These are phyloP conservation scores for Jaculus jaculus DNA, from an alignment of 2,113 vertebrate genomes.

Conservation along the genomic window DNA sequence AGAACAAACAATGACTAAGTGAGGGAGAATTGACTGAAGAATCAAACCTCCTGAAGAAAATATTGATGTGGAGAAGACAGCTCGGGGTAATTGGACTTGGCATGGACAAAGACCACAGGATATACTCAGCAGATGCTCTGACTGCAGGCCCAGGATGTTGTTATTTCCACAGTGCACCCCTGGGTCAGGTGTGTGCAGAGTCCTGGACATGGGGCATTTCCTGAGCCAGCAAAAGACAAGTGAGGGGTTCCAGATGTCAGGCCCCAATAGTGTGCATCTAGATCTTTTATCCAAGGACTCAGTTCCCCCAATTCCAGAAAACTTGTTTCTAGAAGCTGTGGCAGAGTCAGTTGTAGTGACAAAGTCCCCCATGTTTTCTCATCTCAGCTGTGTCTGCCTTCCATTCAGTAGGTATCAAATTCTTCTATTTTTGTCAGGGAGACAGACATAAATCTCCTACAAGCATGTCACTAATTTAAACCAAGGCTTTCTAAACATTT, in stretches of 20 bases:
- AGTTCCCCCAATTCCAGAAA: not conserved
- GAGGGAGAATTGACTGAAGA: slow-evolving; percentile 30
- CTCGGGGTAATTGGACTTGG: not conserved
- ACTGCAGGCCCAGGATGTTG: not conserved
- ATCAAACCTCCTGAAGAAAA: slow-evolving; percentile 29
- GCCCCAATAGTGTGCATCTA: not conserved
- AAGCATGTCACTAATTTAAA: not conserved
- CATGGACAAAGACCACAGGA: not conserved
- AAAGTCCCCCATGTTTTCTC: not conserved
- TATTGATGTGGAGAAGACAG: not conserved
- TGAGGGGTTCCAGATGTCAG: no score
- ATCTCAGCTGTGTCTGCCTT: not conserved
- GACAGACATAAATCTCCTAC: not conserved
- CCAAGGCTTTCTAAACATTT: not conserved
- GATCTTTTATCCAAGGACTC: not conserved
- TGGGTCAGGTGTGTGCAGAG: no score
- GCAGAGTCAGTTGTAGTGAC: not conserved
- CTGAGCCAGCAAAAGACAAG: not conserved
- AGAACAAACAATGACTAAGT: not conserved
- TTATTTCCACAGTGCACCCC: not conserved
- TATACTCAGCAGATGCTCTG: not conserved
- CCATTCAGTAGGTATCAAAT: not conserved
- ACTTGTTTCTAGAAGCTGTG: not conserved
- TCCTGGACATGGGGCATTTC: not conserved
- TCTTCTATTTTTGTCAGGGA: not conserved